Evolutionary conservation across 2,113 vertebrate species (phyloP), one percentile per base, ranked within the genome.

Genomic region (Tachysurus vachellii): DNA sequence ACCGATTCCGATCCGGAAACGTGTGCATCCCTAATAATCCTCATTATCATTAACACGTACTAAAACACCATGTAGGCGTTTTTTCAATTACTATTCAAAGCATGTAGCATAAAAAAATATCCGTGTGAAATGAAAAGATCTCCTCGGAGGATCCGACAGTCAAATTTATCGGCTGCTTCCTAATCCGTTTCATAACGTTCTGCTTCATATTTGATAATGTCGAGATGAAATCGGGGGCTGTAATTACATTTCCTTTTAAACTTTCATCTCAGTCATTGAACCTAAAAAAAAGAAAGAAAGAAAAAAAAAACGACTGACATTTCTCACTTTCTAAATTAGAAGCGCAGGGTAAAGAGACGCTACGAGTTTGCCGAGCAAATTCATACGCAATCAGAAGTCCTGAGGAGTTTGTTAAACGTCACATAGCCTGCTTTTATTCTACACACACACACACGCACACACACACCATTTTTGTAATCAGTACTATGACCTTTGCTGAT

Each of bases 221-320:
- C 26, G 75, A 77, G 44, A 77, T 77, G 47, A 77, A 53, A 77
- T 77, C 75, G 16, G 71, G 71, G 7, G 3, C 75, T 2, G 26
- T 53, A 53, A 77, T 76, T 76, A 76, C 23, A 76, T 77, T 77
- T 77, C n/a, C 75, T 77, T 36, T 77, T 53, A n/a, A 26, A 53
- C 47, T 77, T 77, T 53, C 73, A 16, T 53, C 47, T 26, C 71
- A 71, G 73, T 53, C 73, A 77, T 9, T 53, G 21, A 75, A 75
- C 71, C 42, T 47, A 26, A 76, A 76, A 76, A 76, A 42, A 36
- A 70, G 4, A 66, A 66, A 14, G 12, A 28, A 66, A 0, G n/a
- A 64, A 36, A 36, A 68, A 36, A 36, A 36, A 1, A 4, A 44
- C 19, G 71, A 23, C 42, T 47, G 71, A 75, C 71, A 50, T 75